Conservation (phyloP, 2,113 vertebrate genomes). For the Lepidothrix coronata region DNA sequence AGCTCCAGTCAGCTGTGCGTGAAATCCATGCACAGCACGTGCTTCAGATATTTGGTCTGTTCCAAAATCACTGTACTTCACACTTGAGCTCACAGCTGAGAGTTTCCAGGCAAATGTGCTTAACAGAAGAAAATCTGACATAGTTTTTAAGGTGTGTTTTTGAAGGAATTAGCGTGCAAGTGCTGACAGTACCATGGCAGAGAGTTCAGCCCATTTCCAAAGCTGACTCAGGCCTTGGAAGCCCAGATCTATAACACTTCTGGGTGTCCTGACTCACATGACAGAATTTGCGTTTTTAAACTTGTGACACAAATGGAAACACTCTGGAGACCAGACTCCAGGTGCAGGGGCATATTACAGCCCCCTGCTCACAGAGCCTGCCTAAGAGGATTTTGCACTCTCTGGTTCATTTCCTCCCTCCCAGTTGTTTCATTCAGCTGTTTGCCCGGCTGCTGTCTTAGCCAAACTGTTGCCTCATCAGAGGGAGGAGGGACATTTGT, state of each 20-base stretch:
- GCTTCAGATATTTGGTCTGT: background rate
- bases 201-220: background rate
- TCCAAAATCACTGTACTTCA: background rate
- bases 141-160: background rate
- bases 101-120: background rate
- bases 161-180: background rate
- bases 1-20: background rate
- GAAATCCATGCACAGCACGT: background rate
- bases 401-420: background rate
- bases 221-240: background rate
- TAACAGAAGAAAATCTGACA: background rate
- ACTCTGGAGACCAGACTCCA: background rate
- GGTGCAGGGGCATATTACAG: background rate
- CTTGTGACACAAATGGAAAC: background rate
- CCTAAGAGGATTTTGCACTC: background rate
- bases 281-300: background rate
- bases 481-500: background rate
- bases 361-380: background rate
- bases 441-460: background rate
- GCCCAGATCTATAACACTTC: background rate
- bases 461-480: background rate
- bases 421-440: background rate
- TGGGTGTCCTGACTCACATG: background rate
- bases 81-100: background rate
- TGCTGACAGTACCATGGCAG: background rate